Conservation (phyloP, 2,113 vertebrate genomes). For the Rhinogobius similis region DNA sequence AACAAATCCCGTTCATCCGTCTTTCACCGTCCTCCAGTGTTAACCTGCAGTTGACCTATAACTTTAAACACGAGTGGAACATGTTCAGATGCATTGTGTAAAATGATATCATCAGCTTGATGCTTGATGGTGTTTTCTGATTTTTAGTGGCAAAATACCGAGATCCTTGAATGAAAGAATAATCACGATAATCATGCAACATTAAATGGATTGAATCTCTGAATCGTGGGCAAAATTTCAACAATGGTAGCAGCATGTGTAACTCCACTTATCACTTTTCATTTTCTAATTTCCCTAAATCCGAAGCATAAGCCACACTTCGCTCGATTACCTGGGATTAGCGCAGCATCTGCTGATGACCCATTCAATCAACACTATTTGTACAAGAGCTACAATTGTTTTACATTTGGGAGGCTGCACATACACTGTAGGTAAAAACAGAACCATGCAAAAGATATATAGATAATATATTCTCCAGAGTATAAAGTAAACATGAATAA, state of each 20-base stretch:
- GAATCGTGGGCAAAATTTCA: too few species aligned
- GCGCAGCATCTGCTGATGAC: conserved; percentile 56
- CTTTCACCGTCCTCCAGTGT: not conserved
- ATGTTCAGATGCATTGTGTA: too few species aligned
- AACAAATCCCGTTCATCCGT: not conserved
- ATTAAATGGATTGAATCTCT: too few species aligned
- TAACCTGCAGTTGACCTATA: not conserved
- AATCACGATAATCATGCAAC: too few species aligned
- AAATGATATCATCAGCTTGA: too few species aligned
- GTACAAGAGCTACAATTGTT: not conserved
- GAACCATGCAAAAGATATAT: too few species aligned
- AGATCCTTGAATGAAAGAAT: too few species aligned
- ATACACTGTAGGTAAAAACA: too few species aligned
- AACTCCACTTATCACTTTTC: conserved; percentile 71
- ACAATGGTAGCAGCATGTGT: conserved; percentile 69
- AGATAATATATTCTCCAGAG: too few species aligned
- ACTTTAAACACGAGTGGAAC: too few species aligned
- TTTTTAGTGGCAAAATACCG: too few species aligned
- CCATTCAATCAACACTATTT: conserved; percentile 60
- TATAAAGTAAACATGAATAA: not conserved
- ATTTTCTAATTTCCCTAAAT: conserved; percentile 60
- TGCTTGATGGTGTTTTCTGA: too few species aligned
- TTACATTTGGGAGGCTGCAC: not conserved
- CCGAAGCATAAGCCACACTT: conserved; percentile 49
- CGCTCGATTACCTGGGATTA: conserved; percentile 65